Evolutionary conservation across 2,797 vertebrate species (phyloP).

Genomic region (Crocidura indochinensis): DNA sequence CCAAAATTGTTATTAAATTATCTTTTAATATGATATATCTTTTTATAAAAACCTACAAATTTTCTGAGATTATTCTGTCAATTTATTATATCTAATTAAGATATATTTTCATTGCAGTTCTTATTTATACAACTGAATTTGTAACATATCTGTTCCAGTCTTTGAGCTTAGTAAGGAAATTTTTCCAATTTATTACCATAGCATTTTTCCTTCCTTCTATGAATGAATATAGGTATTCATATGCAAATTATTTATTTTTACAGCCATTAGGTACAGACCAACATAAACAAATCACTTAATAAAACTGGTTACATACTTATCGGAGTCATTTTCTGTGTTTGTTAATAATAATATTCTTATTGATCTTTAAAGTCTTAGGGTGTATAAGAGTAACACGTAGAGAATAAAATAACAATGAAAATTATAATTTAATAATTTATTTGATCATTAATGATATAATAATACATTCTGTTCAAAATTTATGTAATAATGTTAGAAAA

Average conservation of each 20-base stretch:
- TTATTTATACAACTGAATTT: neutral
- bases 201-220: neutral
- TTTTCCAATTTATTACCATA: too few relatives aligned
- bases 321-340: neutral
- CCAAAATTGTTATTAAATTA: neutral
- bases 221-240: neutral
- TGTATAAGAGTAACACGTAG: conserved; percentile 6
- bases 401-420: neutral
- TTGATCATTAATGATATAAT: neutral
- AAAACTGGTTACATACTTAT: neutral
- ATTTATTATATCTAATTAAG: too few relatives aligned
- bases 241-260: neutral
- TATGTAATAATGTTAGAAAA: neutral
- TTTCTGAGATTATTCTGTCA: too few relatives aligned
- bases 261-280: neutral
- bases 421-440: neutral
- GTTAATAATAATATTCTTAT: neutral
- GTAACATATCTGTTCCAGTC: neutral
- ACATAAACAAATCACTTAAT: neutral
- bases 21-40: neutral
- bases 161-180: neutral
- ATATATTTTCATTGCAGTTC: too few relatives aligned
- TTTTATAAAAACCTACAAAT: too few relatives aligned
- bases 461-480: too few relatives aligned
- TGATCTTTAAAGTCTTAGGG: neutral